Evolutionary conservation across 2,888 invertebrate genomes (phyloP).

Genomic region (Sminthurides aquaticus): DNA sequence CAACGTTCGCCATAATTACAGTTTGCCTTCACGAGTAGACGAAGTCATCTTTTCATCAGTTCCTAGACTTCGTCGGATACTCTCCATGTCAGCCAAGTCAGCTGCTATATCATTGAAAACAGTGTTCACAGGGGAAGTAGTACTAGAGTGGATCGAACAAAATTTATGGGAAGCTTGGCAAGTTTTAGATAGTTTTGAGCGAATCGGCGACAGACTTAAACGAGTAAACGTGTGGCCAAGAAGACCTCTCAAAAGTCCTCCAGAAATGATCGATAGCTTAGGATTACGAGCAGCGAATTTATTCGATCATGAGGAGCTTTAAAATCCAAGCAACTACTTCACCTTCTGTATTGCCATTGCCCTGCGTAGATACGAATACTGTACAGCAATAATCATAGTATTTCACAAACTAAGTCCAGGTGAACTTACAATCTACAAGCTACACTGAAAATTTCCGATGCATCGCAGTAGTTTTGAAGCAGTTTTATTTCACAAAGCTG

Average conservation of each 20-base stretch:
- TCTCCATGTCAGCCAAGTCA: constrained; percentile 35
- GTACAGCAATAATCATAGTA: no score
- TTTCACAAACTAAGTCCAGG: no score
- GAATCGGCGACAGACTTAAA: constrained; percentile 35
- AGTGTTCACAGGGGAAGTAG: constrained; percentile 31
- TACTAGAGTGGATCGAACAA: constrained; percentile 42
- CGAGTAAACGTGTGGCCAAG: constrained; percentile 34
- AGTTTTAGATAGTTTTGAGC: constrained; percentile 33
- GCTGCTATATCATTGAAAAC: constrained; percentile 37
- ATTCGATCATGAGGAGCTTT: constrained; percentile 29
- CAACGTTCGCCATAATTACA: constrained; percentile 41
- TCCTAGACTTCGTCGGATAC: constrained; percentile 37
- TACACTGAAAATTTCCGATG: no score
- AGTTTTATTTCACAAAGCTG: no score
- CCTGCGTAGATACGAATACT: no score
- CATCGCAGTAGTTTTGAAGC: no score
- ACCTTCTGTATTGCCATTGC: no score
- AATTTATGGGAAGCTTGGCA: constrained; percentile 43
- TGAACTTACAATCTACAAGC: no score
- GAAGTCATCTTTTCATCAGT: constrained; percentile 39
- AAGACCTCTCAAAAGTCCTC: constrained; percentile 37
- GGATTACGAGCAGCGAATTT: constrained; percentile 32
- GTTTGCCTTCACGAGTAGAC: constrained; percentile 35
- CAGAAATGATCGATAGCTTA: constrained; percentile 37
- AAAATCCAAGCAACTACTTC: no score